A percentile compares a stretch with the other conserved stretches of the same genome.
Conservation (phyloP, 2,888 invertebrate genomes). For the Pollenia labialis region DNA sequence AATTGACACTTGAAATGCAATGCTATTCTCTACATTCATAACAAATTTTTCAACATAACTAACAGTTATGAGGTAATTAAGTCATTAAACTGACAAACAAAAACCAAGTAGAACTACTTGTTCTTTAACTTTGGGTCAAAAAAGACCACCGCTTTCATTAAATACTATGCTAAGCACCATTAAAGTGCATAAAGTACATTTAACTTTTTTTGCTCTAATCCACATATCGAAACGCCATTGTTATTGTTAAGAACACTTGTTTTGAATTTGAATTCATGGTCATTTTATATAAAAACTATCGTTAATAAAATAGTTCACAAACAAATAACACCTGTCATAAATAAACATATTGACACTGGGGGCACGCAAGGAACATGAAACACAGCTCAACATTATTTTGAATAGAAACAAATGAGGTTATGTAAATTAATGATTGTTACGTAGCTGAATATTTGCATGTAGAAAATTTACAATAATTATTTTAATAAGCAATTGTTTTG, state of each 20-base stretch:
- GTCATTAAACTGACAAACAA: conserved; percentile 18
- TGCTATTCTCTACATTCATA: conserved; percentile 20
- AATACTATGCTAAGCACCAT: conserved; percentile 26
- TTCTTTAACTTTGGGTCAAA: conserved; percentile 33
- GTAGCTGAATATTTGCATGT: background rate
- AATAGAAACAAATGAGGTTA: background rate
- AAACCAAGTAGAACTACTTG: conserved; percentile 2
- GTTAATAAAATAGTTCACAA: conserved; percentile 1
- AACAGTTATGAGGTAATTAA: conserved; percentile 37
- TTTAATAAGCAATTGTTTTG: too few species aligned
- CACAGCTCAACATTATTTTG: conserved; percentile 28
- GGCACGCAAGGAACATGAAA: conserved; percentile 50
- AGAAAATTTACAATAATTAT: background rate
- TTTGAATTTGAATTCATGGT: conserved; percentile 47
- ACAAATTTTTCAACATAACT: background rate
- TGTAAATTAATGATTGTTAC: background rate
- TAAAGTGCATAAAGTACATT: conserved; percentile 2
- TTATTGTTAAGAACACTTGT: conserved; percentile 32
- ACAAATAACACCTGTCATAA: conserved; percentile 52
- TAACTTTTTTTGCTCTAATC: background rate
- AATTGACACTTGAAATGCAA: conserved; percentile 34
- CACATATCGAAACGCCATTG: background rate
- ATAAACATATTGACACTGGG: conserved; percentile 37
- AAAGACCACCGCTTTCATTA: conserved; percentile 38
- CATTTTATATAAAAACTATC: conserved; percentile 29